Evolutionary conservation across 2,888 invertebrate species (phyloP), one percentile per base, ranked within the genome.

Genomic region (Lasioglossum vierecki): DNA sequence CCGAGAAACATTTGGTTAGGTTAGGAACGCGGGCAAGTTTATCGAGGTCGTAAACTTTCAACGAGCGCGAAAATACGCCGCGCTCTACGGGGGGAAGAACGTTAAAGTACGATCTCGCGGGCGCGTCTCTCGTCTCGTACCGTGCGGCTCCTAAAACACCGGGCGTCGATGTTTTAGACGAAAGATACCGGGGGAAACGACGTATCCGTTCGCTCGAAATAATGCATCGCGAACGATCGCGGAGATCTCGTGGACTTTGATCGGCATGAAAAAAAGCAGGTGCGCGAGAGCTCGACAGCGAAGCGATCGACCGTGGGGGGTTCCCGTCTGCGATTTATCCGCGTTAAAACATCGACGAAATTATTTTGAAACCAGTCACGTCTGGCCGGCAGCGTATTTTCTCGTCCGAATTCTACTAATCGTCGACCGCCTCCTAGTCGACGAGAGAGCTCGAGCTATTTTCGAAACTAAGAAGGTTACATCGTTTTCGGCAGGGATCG

Each of bases 321-420:
- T 88, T n/a, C 91, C 91, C 35, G 88, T 80, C 92, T 92, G 91
- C 81, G 91, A 90, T 87, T 86, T 84, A 88, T 91, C 88, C 82
- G 60, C 81, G 84, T 86, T 86, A 75, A 91, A 91, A 89, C 84
- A 89, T 84, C 81, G 71, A 78, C 73, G 82, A 88, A 73, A 89
- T 91, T 88, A 88, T 89, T 90, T 88, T 91, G 87, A 89, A 90
- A 91, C 89, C 88, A 87, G 84, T 88, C 79, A 70, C 76, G 74
- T 77, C 86, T 80, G 87, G 83, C 76, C 80, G 63, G 30, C 63
- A 73, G 84, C 84, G 79, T 76, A 80, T 82, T 63, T 78, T 78
- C 80, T 85, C 85, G 68, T 83, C 80, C 41, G 81, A 75, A 88
- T 89, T 85, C 87, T 84, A 88, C 88, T 84, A 88, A 87, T 90